A percentile compares a stretch with the other conserved stretches of the same genome.
Conservation (phyloP, 2,888 invertebrate species). For the Saturnia japonica region DNA sequence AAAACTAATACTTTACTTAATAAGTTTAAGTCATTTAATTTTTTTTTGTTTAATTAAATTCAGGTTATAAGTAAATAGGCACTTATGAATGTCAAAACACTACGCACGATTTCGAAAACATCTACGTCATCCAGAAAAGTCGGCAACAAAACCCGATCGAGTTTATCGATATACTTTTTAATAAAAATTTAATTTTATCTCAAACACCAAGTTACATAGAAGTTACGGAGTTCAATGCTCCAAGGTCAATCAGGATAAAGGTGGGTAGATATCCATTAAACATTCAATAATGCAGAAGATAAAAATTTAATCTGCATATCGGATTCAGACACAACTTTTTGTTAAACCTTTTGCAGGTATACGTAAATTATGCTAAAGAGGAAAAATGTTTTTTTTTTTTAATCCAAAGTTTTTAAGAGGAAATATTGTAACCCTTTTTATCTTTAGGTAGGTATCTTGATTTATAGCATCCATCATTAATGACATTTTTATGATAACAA, state of each 20-base stretch:
- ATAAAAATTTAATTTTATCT: neutral
- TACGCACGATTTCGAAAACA: no score
- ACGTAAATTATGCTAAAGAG: neutral
- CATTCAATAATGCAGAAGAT: neutral
- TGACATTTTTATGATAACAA: neutral
- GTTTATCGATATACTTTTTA: no score
- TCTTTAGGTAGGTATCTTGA: neutral
- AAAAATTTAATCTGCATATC: neutral
- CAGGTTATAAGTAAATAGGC: no score
- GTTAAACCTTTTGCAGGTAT: neutral
- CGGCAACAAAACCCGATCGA: no score
- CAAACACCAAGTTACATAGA: neutral
- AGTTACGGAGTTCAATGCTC: neutral
- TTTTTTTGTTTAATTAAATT: no score
- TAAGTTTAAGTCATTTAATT: no score
- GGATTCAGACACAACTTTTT: neutral
- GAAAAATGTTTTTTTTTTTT: neutral
- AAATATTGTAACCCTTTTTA: neutral
- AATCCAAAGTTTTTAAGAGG: neutral
- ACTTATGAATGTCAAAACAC: no score
- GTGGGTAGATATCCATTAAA: neutral
- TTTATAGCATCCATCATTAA: neutral
- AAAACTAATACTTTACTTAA: no score
- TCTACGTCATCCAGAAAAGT: no score
- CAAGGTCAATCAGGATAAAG: neutral